Conservation (phyloP, 2,888 invertebrate species). For the Cinara cedri region DNA sequence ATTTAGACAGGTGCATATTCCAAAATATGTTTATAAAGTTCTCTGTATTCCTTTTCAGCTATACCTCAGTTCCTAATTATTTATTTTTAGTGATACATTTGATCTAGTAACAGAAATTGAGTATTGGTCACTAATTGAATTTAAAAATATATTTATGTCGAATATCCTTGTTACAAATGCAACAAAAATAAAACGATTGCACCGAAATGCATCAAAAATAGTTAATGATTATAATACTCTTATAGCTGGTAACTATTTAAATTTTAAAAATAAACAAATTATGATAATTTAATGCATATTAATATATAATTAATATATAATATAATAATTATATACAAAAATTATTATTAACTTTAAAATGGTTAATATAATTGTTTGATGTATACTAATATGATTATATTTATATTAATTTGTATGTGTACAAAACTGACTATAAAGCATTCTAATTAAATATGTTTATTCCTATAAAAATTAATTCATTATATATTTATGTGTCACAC, state of each 20-base stretch:
- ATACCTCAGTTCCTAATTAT: not conserved
- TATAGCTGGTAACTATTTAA: slow-evolving; percentile 32
- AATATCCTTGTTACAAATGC: not conserved
- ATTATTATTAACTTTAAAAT: too few species aligned
- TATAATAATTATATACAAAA: too few species aligned
- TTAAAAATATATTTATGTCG: not conserved
- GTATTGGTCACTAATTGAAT: slow-evolving; percentile 30
- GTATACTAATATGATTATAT: not conserved
- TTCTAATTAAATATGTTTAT: too few species aligned
- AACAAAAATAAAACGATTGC: slow-evolving; percentile 20
- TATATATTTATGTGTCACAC: not conserved
- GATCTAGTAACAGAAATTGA: slow-evolving; percentile 18
- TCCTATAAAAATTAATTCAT: not conserved
- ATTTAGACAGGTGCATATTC: slow-evolving; percentile 39
- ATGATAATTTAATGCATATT: too few species aligned
- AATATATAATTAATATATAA: too few species aligned
- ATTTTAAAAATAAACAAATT: too few species aligned
- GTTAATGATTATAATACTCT: slow-evolving; percentile 43
- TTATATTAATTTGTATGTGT: not conserved
- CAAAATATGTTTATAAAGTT: not conserved
- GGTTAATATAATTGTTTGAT: too few species aligned
- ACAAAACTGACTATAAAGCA: not conserved
- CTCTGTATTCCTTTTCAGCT: not conserved
- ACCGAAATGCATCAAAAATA: slow-evolving; percentile 30
- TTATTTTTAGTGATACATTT: slow-evolving; percentile 13